These are phyloP conservation scores for Oncorhynchus gorbuscha DNA, from an alignment of 2,113 vertebrate species.

Conservation along the genomic window DNA sequence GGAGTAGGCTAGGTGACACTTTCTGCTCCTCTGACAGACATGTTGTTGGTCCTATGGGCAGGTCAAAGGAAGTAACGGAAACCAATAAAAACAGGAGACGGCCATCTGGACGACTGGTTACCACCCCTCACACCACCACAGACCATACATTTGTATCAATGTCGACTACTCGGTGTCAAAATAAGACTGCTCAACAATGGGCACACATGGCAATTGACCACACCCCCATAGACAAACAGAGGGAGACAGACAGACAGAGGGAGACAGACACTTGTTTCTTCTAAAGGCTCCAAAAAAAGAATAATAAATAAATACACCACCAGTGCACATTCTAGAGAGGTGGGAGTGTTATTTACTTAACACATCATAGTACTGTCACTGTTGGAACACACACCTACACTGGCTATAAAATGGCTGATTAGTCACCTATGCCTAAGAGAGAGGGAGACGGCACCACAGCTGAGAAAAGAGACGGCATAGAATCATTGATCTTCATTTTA, in stretches of 20 bases:
- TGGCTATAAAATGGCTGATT: too few relatives aligned
- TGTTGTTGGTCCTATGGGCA: not conserved
- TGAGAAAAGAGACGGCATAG: not conserved
- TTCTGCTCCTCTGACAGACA: not conserved
- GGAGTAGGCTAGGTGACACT: not conserved
- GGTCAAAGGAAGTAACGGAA: not conserved
- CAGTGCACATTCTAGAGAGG: not conserved
- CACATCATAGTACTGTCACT: too few relatives aligned
- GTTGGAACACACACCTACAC: not conserved
- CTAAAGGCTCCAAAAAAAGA: not conserved
- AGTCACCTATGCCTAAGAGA: too few relatives aligned
- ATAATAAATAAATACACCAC: too few relatives aligned
- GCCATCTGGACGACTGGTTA: not conserved
- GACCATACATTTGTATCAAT: not conserved
- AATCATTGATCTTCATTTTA: constrained; percentile 2
- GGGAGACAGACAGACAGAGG: not conserved
- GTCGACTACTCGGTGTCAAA: not conserved
- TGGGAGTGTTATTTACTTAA: not conserved
- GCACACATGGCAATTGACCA: not conserved
- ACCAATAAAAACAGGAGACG: not conserved
- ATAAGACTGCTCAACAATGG: not conserved
- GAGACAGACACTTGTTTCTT: not conserved
- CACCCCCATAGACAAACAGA: not conserved
- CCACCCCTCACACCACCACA: not conserved
- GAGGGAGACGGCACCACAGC: not conserved